These are phyloP conservation scores for Tetramorium simillimum DNA, from an alignment of 1,140 invertebrate species.

Conservation along the genomic window DNA sequence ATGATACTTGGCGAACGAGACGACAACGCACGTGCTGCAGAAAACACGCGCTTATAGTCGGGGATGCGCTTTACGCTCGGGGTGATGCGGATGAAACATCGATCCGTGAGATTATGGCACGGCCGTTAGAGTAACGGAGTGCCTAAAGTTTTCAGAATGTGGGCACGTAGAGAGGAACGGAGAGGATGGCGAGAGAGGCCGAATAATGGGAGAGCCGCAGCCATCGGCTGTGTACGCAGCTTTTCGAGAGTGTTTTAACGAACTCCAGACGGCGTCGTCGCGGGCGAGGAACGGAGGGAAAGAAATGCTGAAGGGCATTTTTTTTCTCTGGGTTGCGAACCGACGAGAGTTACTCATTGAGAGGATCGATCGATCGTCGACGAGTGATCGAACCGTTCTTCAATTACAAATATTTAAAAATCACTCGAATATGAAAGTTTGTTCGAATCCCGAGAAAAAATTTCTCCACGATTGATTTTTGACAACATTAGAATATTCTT, in stretches of 20 bases:
- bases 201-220: constrained; percentile 36
- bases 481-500: background rate
- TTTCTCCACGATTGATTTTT: background rate
- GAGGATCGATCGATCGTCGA: constrained; percentile 2
- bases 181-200: background rate
- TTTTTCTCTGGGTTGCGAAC: background rate
- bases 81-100: constrained; percentile 19
- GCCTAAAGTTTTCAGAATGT: constrained; percentile 49
- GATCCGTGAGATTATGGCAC: constrained; percentile 29
- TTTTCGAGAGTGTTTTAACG: constrained; percentile 61
- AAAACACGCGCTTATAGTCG: background rate
- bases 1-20: background rate
- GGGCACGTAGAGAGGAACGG: background rate
- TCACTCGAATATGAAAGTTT: background rate
- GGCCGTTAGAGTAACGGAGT: background rate
- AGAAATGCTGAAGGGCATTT: constrained; percentile 19
- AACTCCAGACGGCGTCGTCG: constrained; percentile 40
- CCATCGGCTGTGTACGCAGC: constrained; percentile 50
- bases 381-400: background rate
- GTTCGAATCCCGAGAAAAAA: background rate
- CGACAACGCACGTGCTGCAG: background rate
- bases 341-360: background rate
- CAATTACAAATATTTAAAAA: background rate
- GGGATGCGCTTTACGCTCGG: background rate
- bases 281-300: background rate